phyloP scores from a whole-genome alignment of 1,140 invertebrate species.

The Hylaeus anthracinus region DNA sequence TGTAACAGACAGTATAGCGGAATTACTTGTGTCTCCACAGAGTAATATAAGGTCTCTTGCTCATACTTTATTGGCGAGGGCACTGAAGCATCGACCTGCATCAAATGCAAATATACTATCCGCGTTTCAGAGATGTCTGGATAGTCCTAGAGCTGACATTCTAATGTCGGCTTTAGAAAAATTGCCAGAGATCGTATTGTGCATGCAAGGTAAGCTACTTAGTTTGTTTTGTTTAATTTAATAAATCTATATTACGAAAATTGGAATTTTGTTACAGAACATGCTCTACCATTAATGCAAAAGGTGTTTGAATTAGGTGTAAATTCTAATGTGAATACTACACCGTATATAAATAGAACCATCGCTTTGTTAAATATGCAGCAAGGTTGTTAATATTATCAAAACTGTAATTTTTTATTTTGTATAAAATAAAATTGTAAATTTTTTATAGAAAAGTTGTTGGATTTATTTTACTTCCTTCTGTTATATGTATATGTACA shows the following conservation, averaged over 20 bases:
- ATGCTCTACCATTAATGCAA: slow-evolving; percentile 88
- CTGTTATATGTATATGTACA: not conserved
- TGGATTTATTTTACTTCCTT: slow-evolving; percentile 20
- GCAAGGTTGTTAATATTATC: slow-evolving; percentile 84
- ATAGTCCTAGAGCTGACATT: slow-evolving; percentile 89
- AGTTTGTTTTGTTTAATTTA: not conserved
- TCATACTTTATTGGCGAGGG: slow-evolving; percentile 84
- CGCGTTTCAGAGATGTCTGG: slow-evolving; percentile 89
- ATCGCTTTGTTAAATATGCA: slow-evolving; percentile 91
- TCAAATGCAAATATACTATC: slow-evolving; percentile 84
- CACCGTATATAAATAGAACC: slow-evolving; percentile 89
- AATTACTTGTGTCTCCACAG: slow-evolving; percentile 84
- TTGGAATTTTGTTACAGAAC: slow-evolving; percentile 83
- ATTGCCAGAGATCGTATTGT: slow-evolving; percentile 90
- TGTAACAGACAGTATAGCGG: slow-evolving; percentile 84
- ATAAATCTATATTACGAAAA: not conserved
- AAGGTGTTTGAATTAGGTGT: slow-evolving; percentile 92
- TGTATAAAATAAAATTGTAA: slow-evolving; percentile 51
- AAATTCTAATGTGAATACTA: slow-evolving; percentile 89
- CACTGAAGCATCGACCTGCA: slow-evolving; percentile 85
- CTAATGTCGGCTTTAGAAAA: slow-evolving; percentile 90
- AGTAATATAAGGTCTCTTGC: slow-evolving; percentile 85
- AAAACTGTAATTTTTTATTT: slow-evolving; percentile 51
- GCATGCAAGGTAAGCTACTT: slow-evolving; percentile 85
- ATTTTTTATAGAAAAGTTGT: slow-evolving; percentile 42